These are phyloP conservation scores for Octodon degus DNA, from an alignment of 2,113 vertebrate species.

Conservation along the genomic window DNA sequence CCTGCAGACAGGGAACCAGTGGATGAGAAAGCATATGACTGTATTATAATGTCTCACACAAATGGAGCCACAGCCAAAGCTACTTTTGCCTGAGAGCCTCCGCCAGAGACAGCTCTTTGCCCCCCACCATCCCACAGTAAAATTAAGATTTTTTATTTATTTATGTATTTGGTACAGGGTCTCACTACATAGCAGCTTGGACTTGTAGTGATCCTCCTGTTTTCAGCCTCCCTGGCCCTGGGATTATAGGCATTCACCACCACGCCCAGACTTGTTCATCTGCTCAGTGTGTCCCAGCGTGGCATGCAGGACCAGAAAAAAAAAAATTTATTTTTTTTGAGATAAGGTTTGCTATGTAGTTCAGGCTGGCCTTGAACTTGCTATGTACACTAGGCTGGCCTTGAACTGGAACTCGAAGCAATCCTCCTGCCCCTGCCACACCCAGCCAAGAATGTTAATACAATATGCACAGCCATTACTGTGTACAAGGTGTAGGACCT, in stretches of 20 bases:
- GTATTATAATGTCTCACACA: rapidly evolving
- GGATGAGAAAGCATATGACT: not conserved
- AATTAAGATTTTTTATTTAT: not conserved
- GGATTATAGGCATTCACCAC: too few species aligned
- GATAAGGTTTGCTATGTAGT: not conserved
- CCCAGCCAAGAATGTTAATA: not conserved
- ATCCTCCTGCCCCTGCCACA: not conserved
- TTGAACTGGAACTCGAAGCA: not conserved
- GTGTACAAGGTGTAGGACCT: not conserved
- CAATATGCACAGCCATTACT: not conserved
- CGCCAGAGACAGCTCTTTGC: not conserved
- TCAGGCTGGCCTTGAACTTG: not conserved
- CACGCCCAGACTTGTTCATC: too few species aligned
- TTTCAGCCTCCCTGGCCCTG: too few species aligned
- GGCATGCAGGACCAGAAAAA: too few species aligned
- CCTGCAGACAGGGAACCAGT: not conserved
- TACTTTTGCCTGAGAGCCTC: not conserved
- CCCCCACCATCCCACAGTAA: not conserved
- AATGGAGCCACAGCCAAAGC: not conserved
- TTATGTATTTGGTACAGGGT: not conserved
- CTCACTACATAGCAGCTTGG: not conserved
- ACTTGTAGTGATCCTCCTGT: too few species aligned
- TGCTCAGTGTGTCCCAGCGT: too few species aligned
- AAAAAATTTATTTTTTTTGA: too few species aligned
- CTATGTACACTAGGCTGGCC: too few species aligned